Conservation (phyloP, 2,888 invertebrate species). For the Disparrhopalites patrizii region DNA sequence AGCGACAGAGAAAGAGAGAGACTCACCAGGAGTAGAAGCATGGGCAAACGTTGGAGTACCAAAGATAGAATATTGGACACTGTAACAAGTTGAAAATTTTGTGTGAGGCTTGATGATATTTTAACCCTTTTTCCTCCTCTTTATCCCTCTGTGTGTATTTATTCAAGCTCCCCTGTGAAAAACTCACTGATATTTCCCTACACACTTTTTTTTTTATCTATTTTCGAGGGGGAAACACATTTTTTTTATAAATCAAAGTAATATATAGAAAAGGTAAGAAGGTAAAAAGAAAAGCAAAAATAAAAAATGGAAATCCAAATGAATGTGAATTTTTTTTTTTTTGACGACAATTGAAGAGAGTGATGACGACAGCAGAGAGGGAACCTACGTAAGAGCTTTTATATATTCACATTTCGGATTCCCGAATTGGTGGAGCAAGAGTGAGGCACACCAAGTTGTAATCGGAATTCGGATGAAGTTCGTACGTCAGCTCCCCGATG, state of each 20-base stretch:
- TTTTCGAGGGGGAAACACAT: too few relatives aligned
- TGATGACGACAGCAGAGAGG: conserved; percentile 23
- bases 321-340: conserved; percentile 12
- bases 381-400: conserved; percentile 28
- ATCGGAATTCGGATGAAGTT: conserved; percentile 17
- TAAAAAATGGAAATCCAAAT: conserved; percentile 16
- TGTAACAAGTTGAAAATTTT: too few relatives aligned
- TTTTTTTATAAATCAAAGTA: too few relatives aligned
- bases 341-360: conserved; percentile 16
- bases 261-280: background rate
- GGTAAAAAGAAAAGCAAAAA: conserved; percentile 7
- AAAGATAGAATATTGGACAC: too few relatives aligned
- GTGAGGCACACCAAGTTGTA: conserved; percentile 6
- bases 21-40: too few relatives aligned
- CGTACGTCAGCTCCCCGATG: conserved; percentile 17
- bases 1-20: background rate
- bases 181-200: too few relatives aligned
- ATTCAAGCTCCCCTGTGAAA: too few relatives aligned
- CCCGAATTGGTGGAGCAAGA: conserved; percentile 20
- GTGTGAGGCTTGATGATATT: too few relatives aligned
- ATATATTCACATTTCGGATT: conserved; percentile 22
- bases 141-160: too few relatives aligned
- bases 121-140: too few relatives aligned
- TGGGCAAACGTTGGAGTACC: too few relatives aligned
- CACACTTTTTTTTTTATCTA: too few relatives aligned